Base-by-base conservation (phyloP, 2,888 invertebrate species). In the Agonopterix arenella region DNA sequence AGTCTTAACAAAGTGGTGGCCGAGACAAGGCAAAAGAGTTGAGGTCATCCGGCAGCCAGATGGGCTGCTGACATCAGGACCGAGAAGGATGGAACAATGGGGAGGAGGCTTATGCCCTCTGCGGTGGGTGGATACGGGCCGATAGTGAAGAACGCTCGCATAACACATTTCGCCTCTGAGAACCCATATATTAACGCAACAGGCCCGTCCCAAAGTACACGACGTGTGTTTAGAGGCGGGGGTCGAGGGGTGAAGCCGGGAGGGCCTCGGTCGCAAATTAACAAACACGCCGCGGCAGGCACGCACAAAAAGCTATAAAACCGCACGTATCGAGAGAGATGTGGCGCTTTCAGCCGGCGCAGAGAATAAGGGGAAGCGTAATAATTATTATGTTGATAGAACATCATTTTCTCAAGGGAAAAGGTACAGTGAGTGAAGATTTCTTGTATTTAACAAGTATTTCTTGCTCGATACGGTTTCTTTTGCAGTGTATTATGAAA, bases 261-360 rank as follows among this genome's bases (percentile, higher is more conserved):
- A 44, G 48, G 53, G 55, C 55, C 58, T 47, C 53, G 64, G 63
- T 60, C 61, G 67, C 64, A 65, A 68, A 71, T 73, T 73, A 72
- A 73, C 74, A 73, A 73, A 74, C 73, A 71, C 59, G 59, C 61
- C 61, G 58, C 60, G 56, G 49, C 54, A 50, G 54, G 68, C 69
- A 71, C 71, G 69, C 67, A 74, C 70, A 61, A 55, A 68, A 72
- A 61, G 64, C 67, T 62, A 62, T 72, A 69, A 68, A 73, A 67
- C 68, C 66, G 28, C 28, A 64, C 61, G 61, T 60, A 65, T 66
- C 62, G 61, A 60, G 43, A 44, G 50, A 53, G 51, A 48, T 53
- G 49, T 56, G 52, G 61, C 58, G 58, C 60, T 59, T 61, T 54
- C 50, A 57, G 57, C 53, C 53, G 43, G 8, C 11, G 45, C 4